Base-by-base conservation (phyloP, 2,113 vertebrate species). In the Hippocampus mohnikei region DNA sequence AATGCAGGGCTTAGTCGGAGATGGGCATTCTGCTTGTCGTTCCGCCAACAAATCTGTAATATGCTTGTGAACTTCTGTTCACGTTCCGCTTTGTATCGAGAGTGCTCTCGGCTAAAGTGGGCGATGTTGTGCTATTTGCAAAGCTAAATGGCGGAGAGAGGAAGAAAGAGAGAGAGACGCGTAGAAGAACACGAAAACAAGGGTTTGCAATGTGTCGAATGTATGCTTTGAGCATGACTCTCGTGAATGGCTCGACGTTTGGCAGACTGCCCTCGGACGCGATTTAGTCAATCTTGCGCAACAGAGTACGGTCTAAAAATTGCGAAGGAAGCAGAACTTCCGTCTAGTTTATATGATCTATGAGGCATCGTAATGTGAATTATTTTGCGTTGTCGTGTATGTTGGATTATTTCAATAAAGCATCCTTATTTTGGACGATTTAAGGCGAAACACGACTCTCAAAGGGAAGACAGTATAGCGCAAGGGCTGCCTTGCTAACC, bases 401-500 rank as follows among this genome's bases (percentile, higher is more conserved):
- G 42, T 44, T 44, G 42, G 3, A 44, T 44, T 44, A 44, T 44
- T 44, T 44, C 13, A 44, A 44, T 12, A 44, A 44, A 44, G 42
- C 12, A 44, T 44, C 42, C 11, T 44, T 44, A 44, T 44, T 44
- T 44, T 44, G 11, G 10, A 44, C 13, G 13, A 42, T 42, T 11
- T 44, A 13, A 42, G 2, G 11, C 41, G 1, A 3, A 44, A 44
- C 42, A 11, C 42, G 42, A 44, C 42, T 44, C 33, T 37, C 33
- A 86, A 81, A 90, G 84, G 66, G 69, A 71, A 37, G n/a, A n/a
- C n/a, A n/a, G n/a, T 37, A 46, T 33, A 66, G 67, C 66, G 60
- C 73, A 71, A 73, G 48, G 74, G 72, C 77, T 78, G 73, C 76
- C 79, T 84, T 82, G 71, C 81, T 78, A 82, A 84, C 75, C 78